These are phyloP conservation scores for Forbesichthys agassizii DNA, from an alignment of 2,113 vertebrate species.

Conservation along the genomic window DNA sequence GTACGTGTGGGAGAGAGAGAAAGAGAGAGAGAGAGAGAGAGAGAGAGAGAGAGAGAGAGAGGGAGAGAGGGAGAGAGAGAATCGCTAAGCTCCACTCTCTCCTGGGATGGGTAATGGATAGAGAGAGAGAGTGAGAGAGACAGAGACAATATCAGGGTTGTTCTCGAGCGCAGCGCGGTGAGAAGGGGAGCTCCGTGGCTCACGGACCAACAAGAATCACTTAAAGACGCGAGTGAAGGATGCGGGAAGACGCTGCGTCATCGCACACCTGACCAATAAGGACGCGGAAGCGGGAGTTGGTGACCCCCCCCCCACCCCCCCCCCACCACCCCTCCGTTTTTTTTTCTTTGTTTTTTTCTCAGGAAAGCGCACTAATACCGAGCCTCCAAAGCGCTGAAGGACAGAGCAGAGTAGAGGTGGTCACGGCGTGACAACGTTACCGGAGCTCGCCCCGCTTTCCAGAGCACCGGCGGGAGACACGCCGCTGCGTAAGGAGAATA, in stretches of 20 bases:
- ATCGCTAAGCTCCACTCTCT: constrained; percentile 53
- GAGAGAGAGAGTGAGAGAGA: not conserved
- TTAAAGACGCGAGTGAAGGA: constrained; percentile 64
- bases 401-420: not conserved
- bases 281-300: constrained; percentile 48
- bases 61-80: constrained; percentile 33
- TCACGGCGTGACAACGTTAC: no score
- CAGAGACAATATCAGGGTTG: not conserved
- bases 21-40: not conserved
- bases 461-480: no score
- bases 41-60: constrained; percentile 1
- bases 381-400: constrained; percentile 8
- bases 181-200: not conserved
- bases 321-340: no score
- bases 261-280: constrained; percentile 73
- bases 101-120: constrained; percentile 55
- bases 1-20: not conserved
- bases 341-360: constrained; percentile 48
- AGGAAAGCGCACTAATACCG: constrained; percentile 43
- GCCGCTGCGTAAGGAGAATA: no score
- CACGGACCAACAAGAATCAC: constrained; percentile 34
- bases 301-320: constrained; percentile 25
- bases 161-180: not conserved
- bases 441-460: not conserved
- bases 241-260: constrained; percentile 72